Percentiles rank a stretch among this genome's conserved stretches.
These are phyloP conservation scores for Agrotis puta DNA, from an alignment of 2,888 invertebrate genomes.

Conservation along the genomic window DNA sequence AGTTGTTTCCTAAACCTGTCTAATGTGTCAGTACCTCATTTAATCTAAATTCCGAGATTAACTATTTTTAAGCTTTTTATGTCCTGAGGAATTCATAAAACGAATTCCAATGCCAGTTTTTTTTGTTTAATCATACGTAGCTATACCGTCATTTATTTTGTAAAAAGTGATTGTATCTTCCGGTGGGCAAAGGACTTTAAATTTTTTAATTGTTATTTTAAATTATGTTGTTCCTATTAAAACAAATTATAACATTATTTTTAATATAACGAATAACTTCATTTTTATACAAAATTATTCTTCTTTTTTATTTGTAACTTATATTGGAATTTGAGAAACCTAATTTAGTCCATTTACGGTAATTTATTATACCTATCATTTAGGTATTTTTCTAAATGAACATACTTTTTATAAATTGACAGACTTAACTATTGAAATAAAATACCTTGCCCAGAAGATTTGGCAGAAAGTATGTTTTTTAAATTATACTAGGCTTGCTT, in stretches of 20 bases:
- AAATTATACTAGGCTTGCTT: background rate
- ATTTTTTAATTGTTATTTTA: too few relatives aligned
- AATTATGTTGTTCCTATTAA: constrained; percentile 65
- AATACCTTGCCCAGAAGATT: constrained; percentile 1
- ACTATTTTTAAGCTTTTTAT: background rate
- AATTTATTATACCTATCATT: constrained; percentile 1
- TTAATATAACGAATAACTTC: constrained; percentile 9
- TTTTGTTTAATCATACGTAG: background rate
- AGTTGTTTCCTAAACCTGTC: background rate
- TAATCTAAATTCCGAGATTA: constrained; percentile 18
- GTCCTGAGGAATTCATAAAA: background rate
- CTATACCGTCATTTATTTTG: background rate
- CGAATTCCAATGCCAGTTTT: constrained; percentile 18
- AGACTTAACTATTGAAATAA: background rate
- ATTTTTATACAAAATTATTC: constrained; percentile 21
- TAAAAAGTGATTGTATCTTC: constrained; percentile 12
- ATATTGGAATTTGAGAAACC: background rate
- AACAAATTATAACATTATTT: constrained; percentile 29
- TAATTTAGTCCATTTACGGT: background rate
- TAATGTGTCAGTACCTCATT: background rate
- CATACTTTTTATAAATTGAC: background rate
- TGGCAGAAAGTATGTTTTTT: background rate
- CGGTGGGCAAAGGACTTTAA: constrained; percentile 18
- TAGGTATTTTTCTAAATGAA: background rate
- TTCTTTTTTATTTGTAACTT: constrained; percentile 12